Base-by-base conservation (phyloP, 1,140 invertebrate genomes). In the Penaeus japonicus region DNA sequence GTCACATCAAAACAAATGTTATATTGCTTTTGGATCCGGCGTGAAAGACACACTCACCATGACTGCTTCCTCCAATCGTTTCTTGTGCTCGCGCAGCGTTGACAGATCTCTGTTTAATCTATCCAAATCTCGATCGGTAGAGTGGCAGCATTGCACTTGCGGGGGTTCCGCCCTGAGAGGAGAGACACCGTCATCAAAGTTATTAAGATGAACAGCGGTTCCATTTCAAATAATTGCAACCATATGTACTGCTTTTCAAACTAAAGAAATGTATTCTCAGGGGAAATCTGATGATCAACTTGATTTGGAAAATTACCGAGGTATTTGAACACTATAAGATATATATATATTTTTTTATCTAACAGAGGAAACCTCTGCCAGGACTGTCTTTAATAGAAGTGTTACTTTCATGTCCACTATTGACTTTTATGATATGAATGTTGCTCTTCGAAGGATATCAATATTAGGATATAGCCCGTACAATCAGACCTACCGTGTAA, bases 61-160 rank as follows among this genome's bases (percentile, higher is more conserved):
- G 18, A 88, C 80, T 30, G 81, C 55, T 27, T 88, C 87, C 55
- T 88, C 87, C 70, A 88, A 80, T 22, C 87, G 65, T 55, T 88
- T 88, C 87, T 88, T 88, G 87, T 88, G 87, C 27, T 88, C 87
- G 47, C 87, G 79, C 70, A 88, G 87, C 35, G 87, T 84, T 20
- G 80, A 83, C 80, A 84, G 65, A 17, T 88, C 87, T 57, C 87
- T 53, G 81, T 88, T 88, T 55, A 88, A 20, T 30, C 86, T 35
- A 17, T 88, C 87, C 47, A 88, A 55, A 35, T 88, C 87, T 22
- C 87, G 80, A 22, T 88, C 87, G 5, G 80, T 83, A 32, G 59
- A 35, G 79, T 78, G 87, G 54, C 87, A 88, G 47, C 87, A 88
- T 12, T 53, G 80, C 53, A 57, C n/a, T 7, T 65, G 53, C 18